Conservation (phyloP, 1,140 invertebrate species). For the Hyphantria cunea region DNA sequence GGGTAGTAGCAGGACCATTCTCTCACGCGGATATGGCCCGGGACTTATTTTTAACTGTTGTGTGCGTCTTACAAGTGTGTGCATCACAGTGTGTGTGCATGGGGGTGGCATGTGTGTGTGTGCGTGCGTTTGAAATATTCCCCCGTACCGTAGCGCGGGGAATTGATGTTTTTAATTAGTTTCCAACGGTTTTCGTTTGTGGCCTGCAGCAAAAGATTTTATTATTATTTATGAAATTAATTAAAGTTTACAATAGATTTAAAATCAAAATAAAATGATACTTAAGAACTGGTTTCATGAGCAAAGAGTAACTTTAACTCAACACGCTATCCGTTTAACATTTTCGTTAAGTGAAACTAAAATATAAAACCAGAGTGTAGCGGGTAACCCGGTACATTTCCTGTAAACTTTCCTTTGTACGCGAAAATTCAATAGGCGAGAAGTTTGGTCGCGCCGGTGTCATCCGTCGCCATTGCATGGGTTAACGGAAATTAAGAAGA, state of each 20-base stretch:
- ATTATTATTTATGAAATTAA: slow-evolving; percentile 53
- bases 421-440: slow-evolving; percentile 66
- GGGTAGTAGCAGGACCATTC: slow-evolving; percentile 43
- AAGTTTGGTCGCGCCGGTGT: slow-evolving; percentile 48
- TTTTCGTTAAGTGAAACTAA: slow-evolving; percentile 64
- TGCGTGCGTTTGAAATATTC: slow-evolving; percentile 70
- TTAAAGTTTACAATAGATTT: slow-evolving; percentile 20
- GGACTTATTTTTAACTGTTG: slow-evolving; percentile 66
- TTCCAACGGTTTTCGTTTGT: slow-evolving; percentile 71
- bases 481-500: slow-evolving; percentile 44
- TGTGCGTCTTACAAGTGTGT: slow-evolving; percentile 50
- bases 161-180: slow-evolving; percentile 81
- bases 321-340: slow-evolving; percentile 61
- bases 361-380: slow-evolving; percentile 49
- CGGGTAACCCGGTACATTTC: slow-evolving; percentile 53
- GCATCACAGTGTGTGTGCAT: slow-evolving; percentile 50
- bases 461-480: slow-evolving; percentile 44
- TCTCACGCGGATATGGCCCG: slow-evolving; percentile 65
- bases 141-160: slow-evolving; percentile 56
- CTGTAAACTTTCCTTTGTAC: slow-evolving; percentile 67
- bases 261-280: slow-evolving; percentile 4
- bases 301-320: slow-evolving; percentile 56
- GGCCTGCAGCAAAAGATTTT: slow-evolving; percentile 52
- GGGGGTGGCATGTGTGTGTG: slow-evolving; percentile 47
- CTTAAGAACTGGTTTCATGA: neutral